These are phyloP conservation scores for Tricholaema leucomelas DNA, from an alignment of 2,113 vertebrate genomes.

Conservation along the genomic window DNA sequence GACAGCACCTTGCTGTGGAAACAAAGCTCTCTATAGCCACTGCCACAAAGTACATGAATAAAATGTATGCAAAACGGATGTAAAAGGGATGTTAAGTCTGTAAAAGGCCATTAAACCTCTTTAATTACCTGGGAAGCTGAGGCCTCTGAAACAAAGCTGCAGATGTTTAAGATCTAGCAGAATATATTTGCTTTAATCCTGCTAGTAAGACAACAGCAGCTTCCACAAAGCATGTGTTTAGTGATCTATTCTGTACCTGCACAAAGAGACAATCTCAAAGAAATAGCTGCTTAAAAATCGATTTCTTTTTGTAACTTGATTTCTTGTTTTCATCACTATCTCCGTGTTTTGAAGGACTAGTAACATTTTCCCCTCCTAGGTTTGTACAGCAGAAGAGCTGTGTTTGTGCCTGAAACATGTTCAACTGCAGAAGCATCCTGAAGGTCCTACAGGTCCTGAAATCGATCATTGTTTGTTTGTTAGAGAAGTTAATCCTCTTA, in stretches of 20 bases:
- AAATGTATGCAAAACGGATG: background rate
- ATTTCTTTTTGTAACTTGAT: no score
- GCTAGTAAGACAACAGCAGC: background rate
- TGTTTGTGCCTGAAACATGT: background rate
- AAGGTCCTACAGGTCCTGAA: constrained; percentile 75
- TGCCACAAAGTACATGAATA: no score
- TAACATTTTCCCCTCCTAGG: background rate
- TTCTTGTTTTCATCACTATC: no score
- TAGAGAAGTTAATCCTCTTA: constrained; percentile 70
- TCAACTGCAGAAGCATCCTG: constrained; percentile 76
- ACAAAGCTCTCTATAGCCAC: background rate
- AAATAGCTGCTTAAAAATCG: background rate
- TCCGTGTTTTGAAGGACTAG: background rate
- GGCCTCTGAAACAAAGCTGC: background rate
- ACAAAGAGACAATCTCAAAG: background rate
- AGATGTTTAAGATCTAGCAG: background rate
- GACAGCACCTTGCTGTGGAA: background rate
- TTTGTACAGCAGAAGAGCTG: background rate
- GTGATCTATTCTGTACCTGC: background rate
- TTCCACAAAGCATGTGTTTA: background rate
- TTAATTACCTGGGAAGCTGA: background rate
- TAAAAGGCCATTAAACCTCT: background rate
- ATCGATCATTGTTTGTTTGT: constrained; percentile 69
- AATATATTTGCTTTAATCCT: background rate
- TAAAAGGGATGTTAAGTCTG: no score